A percentile compares a stretch with the other conserved stretches of the same genome.
These are phyloP conservation scores for Drosophila ogumai DNA, from an alignment of 1,140 invertebrate species.

Conservation along the genomic window DNA sequence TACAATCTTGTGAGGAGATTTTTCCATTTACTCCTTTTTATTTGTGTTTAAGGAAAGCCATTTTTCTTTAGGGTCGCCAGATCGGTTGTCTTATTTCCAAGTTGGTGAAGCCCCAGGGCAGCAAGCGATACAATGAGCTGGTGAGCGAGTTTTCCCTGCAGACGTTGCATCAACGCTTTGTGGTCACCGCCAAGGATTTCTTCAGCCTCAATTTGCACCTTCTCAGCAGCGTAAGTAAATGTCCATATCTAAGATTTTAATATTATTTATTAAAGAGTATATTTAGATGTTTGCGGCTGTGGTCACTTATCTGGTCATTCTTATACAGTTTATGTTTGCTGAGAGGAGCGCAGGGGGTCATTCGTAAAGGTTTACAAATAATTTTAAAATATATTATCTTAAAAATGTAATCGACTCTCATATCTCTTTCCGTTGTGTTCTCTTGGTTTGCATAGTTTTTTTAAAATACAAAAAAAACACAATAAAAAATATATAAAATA, in stretches of 20 bases:
- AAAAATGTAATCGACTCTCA: too few relatives aligned
- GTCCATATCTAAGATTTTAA: background rate
- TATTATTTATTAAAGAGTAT: background rate
- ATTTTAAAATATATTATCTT: background rate
- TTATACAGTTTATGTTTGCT: slow-evolving; percentile 82
- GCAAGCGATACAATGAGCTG: slow-evolving; percentile 74
- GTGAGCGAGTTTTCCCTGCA: slow-evolving; percentile 77
- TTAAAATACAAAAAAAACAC: too few relatives aligned
- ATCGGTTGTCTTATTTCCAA: slow-evolving; percentile 77
- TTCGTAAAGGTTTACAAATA: background rate
- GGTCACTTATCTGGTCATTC: slow-evolving; percentile 78
- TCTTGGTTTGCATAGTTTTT: too few relatives aligned
- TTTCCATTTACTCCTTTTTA: background rate
- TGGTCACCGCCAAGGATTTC: slow-evolving; percentile 79
- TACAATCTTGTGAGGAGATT: slow-evolving; percentile 52
- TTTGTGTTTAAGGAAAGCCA: accelerated
- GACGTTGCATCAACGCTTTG: slow-evolving; percentile 74
- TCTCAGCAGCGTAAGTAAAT: slow-evolving; percentile 66
- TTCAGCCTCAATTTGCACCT: slow-evolving; percentile 74
- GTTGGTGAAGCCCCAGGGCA: slow-evolving; percentile 63
- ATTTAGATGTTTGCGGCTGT: slow-evolving; percentile 79
- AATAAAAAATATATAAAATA: too few relatives aligned
- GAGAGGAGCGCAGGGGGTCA: slow-evolving; percentile 43
- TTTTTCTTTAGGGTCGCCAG: slow-evolving; percentile 62
- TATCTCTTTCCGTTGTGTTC: too few relatives aligned